phyloP scores from a whole-genome alignment of 2,888 invertebrate genomes.

The Microctonus brassicae region DNA sequence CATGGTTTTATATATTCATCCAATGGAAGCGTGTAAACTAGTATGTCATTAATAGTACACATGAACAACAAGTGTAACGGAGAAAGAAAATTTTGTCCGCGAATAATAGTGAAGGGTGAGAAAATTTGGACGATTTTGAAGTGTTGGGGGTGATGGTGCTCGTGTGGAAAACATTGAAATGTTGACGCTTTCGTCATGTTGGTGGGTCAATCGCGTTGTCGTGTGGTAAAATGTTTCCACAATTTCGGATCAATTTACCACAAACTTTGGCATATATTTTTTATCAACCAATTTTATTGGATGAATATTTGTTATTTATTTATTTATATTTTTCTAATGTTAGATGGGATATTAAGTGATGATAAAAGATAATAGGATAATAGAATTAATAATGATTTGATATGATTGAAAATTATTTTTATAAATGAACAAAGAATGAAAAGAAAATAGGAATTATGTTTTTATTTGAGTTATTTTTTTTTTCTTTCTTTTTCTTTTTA shows the following conservation, averaged over 20 bases:
- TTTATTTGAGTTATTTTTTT: background rate
- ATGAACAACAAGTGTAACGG: slow-evolving; percentile 14
- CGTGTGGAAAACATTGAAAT: background rate
- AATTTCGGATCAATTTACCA: slow-evolving; percentile 51
- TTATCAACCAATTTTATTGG: background rate
- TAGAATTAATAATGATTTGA: slow-evolving; percentile 4
- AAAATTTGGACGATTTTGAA: background rate
- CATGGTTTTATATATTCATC: slow-evolving; percentile 16
- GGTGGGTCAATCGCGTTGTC: slow-evolving; percentile 63
- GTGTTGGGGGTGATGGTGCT: background rate
- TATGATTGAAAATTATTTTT: no score
- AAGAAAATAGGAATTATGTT: background rate
- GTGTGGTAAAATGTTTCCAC: slow-evolving; percentile 64
- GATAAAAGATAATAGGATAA: slow-evolving; percentile 2
- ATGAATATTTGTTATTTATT: background rate
- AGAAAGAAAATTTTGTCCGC: background rate
- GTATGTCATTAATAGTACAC: slow-evolving; percentile 24
- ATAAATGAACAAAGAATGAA: background rate
- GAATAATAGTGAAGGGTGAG: slow-evolving; percentile 21
- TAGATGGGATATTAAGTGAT: no score
- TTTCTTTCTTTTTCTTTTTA: background rate
- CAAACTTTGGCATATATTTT: slow-evolving; percentile 21
- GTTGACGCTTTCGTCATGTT: slow-evolving; percentile 42
- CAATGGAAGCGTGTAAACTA: slow-evolving; percentile 7
- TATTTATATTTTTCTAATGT: no score